Conservation (phyloP, 2,797 vertebrate genomes). For the Enteromius thamalakanensis region DNA sequence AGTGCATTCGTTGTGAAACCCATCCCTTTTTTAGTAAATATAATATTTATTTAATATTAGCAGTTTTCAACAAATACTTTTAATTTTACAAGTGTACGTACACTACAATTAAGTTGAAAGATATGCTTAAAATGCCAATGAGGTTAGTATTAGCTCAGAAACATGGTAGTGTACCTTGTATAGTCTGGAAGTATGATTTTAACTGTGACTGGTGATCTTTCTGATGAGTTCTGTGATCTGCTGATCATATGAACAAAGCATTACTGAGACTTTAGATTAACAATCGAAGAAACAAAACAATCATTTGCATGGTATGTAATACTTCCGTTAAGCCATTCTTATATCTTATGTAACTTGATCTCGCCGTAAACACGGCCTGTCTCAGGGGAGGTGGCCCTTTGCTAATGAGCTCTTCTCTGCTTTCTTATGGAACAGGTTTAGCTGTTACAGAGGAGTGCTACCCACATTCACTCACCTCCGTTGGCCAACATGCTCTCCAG, state of each 20-base stretch:
- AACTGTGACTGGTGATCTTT: constrained; percentile 61
- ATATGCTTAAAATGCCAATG: neutral
- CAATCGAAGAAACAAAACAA: neutral
- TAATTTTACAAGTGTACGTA: too few species aligned
- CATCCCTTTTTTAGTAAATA: too few species aligned
- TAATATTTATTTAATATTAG: too few species aligned
- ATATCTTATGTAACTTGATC: constrained; percentile 19
- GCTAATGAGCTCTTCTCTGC: constrained; percentile 63
- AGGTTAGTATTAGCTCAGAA: neutral
- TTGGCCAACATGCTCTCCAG: constrained; percentile 87
- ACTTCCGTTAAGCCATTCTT: neutral
- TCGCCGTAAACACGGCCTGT: neutral
- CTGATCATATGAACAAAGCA: constrained; percentile 37
- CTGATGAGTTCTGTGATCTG: constrained; percentile 66
- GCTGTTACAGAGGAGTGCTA: neutral
- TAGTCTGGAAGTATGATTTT: constrained; percentile 70
- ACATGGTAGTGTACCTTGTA: constrained; percentile 69
- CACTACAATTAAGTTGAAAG: neutral
- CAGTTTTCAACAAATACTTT: too few species aligned
- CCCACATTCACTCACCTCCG: constrained; percentile 80
- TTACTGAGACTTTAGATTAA: neutral
- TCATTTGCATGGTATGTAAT: neutral
- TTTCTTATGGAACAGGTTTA: constrained; percentile 30
- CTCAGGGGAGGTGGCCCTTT: constrained; percentile 52
- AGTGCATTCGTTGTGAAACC: too few species aligned